Evolutionary conservation across 2,797 vertebrate species (phyloP).

Genomic region (Halcyon leucocephala): DNA sequence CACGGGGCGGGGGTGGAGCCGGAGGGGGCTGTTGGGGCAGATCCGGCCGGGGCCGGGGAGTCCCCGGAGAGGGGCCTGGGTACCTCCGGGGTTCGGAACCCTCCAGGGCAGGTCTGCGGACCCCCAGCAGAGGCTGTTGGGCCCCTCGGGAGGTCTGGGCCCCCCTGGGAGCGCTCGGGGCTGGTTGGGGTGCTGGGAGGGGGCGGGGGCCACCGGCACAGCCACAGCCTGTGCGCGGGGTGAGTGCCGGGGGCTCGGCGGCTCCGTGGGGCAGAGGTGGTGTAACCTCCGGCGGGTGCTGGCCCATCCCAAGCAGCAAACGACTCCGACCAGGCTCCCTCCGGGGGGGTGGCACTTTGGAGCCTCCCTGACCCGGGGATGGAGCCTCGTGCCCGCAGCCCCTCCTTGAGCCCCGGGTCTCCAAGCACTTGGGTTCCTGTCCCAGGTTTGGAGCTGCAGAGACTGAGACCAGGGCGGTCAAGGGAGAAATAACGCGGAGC

Average conservation of each 20-base stretch:
- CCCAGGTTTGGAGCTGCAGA: background rate
- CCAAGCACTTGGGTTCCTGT: background rate
- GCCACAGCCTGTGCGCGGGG: background rate
- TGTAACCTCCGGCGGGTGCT: too few relatives aligned
- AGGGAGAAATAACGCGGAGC: background rate
- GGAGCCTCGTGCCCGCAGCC: background rate
- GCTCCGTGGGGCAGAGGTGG: rapidly evolving
- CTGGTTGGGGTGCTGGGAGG: background rate
- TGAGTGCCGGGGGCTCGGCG: background rate
- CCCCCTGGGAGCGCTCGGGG: background rate
- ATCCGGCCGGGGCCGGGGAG: background rate
- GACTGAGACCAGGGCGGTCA: rapidly evolving
- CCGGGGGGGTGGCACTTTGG: too few relatives aligned
- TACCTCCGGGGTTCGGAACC: too few relatives aligned
- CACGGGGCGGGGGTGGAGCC: too few relatives aligned
- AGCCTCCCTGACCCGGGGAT: too few relatives aligned
- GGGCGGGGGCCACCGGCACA: too few relatives aligned
- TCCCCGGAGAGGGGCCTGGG: background rate
- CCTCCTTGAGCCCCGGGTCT: background rate
- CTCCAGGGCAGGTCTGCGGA: background rate
- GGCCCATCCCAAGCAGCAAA: background rate
- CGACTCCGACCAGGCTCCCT: background rate
- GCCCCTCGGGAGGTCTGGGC: background rate
- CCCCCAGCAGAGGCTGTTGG: too few relatives aligned
- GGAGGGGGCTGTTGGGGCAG: too few relatives aligned